A percentile compares a stretch with the other conserved stretches of the same genome.
phyloP scores from a whole-genome alignment of 1,140 invertebrate genomes.

The Drosophila nasuta region DNA sequence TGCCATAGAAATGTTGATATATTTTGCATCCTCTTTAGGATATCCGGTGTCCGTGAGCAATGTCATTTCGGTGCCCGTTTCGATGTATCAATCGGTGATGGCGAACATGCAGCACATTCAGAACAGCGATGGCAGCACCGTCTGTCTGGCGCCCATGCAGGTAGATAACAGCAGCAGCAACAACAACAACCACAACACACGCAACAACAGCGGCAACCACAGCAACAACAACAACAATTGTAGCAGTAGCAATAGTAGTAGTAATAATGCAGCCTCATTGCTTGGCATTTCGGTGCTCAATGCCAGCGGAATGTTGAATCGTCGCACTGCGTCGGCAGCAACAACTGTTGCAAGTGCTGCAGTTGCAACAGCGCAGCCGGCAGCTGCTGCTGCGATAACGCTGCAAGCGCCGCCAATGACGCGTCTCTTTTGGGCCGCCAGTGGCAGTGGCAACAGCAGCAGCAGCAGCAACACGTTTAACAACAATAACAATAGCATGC shows the following conservation, averaged over 20 bases:
- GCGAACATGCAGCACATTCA: constrained; percentile 94
- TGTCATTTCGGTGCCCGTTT: constrained; percentile 97
- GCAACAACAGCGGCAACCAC: constrained; percentile 5
- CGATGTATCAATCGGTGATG: constrained; percentile 98
- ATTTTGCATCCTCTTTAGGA: constrained; percentile 84
- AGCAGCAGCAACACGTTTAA: constrained; percentile 1
- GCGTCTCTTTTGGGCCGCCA: constrained; percentile 46
- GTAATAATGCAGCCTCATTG: constrained; percentile 29
- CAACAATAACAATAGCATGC: constrained; percentile 15
- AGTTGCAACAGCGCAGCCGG: constrained; percentile 11
- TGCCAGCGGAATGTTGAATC: constrained; percentile 22
- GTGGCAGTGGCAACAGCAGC: constrained; percentile 19
- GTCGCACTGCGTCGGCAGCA: constrained; percentile 26
- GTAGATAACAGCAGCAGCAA: constrained; percentile 85
- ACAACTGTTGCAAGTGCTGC: background rate
- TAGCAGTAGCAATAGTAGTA: constrained; percentile 3
- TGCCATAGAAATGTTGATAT: background rate
- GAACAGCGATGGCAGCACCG: constrained; percentile 90
- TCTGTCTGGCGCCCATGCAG: constrained; percentile 93
- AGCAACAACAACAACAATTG: constrained; percentile 18
- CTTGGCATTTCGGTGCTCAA: constrained; percentile 47
- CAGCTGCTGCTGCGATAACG: constrained; percentile 14
- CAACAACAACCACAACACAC: constrained; percentile 12
- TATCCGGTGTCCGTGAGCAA: constrained; percentile 95
- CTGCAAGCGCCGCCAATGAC: constrained; percentile 44